Evolutionary conservation across 2,888 invertebrate species (phyloP).

Genomic region (Tridacna gigas): DNA sequence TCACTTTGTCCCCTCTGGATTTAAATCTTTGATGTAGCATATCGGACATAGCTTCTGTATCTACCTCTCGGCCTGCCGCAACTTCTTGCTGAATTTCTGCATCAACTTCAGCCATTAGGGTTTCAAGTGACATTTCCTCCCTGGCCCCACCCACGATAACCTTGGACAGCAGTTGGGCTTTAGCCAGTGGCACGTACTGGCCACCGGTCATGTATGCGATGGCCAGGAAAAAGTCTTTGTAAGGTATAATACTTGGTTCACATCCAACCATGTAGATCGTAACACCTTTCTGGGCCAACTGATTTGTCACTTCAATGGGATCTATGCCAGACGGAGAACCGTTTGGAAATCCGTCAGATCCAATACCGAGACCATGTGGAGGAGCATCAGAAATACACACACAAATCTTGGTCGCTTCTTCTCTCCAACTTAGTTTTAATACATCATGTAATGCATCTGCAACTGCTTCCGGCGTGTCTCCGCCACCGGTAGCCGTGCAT

Average conservation of each 20-base stretch:
- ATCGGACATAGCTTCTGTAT: constrained; percentile 64
- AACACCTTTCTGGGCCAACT: constrained; percentile 79
- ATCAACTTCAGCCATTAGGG: constrained; percentile 78
- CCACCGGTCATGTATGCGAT: constrained; percentile 81
- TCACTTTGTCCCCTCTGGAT: constrained; percentile 60
- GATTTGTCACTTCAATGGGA: constrained; percentile 74
- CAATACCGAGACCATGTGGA: constrained; percentile 76
- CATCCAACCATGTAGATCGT: constrained; percentile 81
- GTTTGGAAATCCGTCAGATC: constrained; percentile 76
- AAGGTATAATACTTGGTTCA: constrained; percentile 76
- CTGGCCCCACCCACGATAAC: constrained; percentile 81
- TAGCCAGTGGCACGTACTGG: constrained; percentile 80
- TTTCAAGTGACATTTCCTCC: constrained; percentile 81
- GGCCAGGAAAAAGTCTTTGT: constrained; percentile 80
- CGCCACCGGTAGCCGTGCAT: constrained; percentile 78
- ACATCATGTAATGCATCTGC: constrained; percentile 81
- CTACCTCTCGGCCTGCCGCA: constrained; percentile 64
- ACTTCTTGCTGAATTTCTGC: constrained; percentile 72
- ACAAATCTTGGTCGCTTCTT: constrained; percentile 80
- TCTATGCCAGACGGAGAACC: constrained; percentile 81
- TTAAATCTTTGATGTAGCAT: constrained; percentile 61
- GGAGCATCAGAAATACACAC: constrained; percentile 81
- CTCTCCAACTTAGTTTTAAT: constrained; percentile 79
- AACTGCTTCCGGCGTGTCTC: constrained; percentile 81
- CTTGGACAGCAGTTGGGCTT: constrained; percentile 73